A percentile compares a stretch with the other conserved stretches of the same genome.
Evolutionary conservation across 2,888 invertebrate genomes (phyloP).

Genomic region (Euzophera pinguis): DNA sequence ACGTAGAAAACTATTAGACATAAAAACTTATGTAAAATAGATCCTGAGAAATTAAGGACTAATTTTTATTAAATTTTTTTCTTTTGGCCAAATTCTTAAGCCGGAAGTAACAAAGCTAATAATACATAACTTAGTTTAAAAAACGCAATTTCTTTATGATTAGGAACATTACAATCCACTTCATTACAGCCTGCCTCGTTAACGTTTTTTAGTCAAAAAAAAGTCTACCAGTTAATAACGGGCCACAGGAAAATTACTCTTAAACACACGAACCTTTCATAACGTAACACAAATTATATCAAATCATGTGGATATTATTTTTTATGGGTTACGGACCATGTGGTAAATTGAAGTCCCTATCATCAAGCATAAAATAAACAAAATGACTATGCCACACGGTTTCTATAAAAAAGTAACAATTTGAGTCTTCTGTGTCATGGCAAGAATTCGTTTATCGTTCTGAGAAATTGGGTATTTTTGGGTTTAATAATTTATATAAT

Average conservation of each 20-base stretch:
- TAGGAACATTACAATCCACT: constrained; percentile 15
- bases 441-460: constrained; percentile 52
- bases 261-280: constrained; percentile 70
- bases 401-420: constrained; percentile 51
- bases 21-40: too few relatives aligned
- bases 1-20: too few relatives aligned
- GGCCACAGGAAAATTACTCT: constrained; percentile 56
- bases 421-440: constrained; percentile 45
- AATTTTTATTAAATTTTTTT: too few relatives aligned
- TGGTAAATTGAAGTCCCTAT: constrained; percentile 73
- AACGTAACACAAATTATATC: constrained; percentile 72
- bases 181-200: constrained; percentile 41
- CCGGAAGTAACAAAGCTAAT: neutral
- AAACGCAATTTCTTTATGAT: neutral
- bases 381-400: constrained; percentile 57
- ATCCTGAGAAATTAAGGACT: too few relatives aligned
- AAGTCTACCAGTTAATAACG: constrained; percentile 64
- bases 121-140: neutral
- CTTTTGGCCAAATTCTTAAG: too few relatives aligned
- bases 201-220: constrained; percentile 58
- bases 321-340: constrained; percentile 61
- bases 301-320: constrained; percentile 74
- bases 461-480: constrained; percentile 43
- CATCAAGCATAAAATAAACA: constrained; percentile 64
- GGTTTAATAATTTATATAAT: neutral